Base-by-base conservation (phyloP, 2,888 invertebrate genomes). In the Xestia c-nigrum region DNA sequence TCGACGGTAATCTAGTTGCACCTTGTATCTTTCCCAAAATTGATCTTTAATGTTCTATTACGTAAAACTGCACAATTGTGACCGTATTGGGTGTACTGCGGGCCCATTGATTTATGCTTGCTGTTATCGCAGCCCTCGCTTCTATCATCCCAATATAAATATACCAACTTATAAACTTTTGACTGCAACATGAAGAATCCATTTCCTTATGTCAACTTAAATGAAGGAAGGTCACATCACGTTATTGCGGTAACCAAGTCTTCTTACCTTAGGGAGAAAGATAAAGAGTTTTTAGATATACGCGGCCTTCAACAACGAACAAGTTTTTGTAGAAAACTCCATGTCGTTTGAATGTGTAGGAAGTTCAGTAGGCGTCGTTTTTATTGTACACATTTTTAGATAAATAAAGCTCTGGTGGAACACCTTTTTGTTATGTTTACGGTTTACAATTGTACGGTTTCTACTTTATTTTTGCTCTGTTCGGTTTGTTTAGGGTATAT, bases 231-330 rank as follows among this genome's bases (percentile, higher is more conserved):
- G n/a, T 50, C 38, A 21, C 64, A 52, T 67, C 71, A 82, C 65
- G 65, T 74, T 68, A 66, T 43, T 80, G 74, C 55, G 77, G 74
- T 72, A 75, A 77, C 72, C 47, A 74, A 82, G 46, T 75, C 52
- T 61, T 72, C 47, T 64, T 66, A 78, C 69, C 61, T 71, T 55
- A 63, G 38, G 65, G 63, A 78, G 57, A 47, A 66, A 59, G 65
- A 74, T 71, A 76, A 79, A 78, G 52, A 63, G 66, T 74, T 78
- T 76, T 83, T 83, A 81, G 66, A 77, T 72, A 72, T 67, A 66
- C 43, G 46, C 19, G 68, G 73, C 70, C 74, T 87, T 87, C 69
- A 86, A 85, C 85, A 83, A 86, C 81, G 83, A 86, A 85, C 76
- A 81, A 81, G 81, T 71, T 72, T 85, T 85, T 75, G 76, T 74